A percentile compares a stretch with the other conserved stretches of the same genome.
phyloP scores from a whole-genome alignment of 1,140 invertebrate species.

The Limonius californicus region DNA sequence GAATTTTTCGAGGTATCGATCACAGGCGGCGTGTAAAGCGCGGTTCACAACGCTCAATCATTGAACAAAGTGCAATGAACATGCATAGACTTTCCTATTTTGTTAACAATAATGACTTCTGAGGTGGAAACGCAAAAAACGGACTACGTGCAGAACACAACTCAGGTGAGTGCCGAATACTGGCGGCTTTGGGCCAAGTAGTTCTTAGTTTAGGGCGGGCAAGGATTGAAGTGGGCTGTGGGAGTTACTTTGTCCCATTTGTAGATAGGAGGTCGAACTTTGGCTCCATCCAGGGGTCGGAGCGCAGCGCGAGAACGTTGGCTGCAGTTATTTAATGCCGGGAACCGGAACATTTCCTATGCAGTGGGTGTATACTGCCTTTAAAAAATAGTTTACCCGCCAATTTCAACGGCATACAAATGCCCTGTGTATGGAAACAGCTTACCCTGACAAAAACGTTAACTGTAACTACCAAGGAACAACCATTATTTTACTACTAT shows the following conservation, averaged over 20 bases:
- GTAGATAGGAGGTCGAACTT: slow-evolving; percentile 38
- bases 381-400: too few species aligned
- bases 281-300: slow-evolving; percentile 34
- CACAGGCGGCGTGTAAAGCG: slow-evolving; percentile 18
- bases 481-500: too few species aligned
- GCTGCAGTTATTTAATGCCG: too few species aligned
- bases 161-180: slow-evolving; percentile 28
- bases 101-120: slow-evolving; percentile 33
- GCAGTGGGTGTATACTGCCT: too few species aligned
- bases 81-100: slow-evolving; percentile 24
- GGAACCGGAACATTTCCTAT: too few species aligned
- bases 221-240: slow-evolving; percentile 35
- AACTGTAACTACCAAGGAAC: too few species aligned
- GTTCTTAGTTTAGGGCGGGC: slow-evolving; percentile 33
- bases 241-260: slow-evolving; percentile 40
- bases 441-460: too few species aligned
- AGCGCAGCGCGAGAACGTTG: slow-evolving; percentile 6
- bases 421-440: too few species aligned
- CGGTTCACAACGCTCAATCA: slow-evolving; percentile 22
- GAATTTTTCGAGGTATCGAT: slow-evolving; percentile 20
- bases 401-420: too few species aligned
- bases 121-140: slow-evolving; percentile 29
- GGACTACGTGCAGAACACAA: slow-evolving; percentile 32
- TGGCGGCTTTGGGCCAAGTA: neutral
- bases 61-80: slow-evolving; percentile 21